Evolutionary conservation across 2,113 vertebrate genomes (phyloP).

Genomic region (Epinephelus moara): DNA sequence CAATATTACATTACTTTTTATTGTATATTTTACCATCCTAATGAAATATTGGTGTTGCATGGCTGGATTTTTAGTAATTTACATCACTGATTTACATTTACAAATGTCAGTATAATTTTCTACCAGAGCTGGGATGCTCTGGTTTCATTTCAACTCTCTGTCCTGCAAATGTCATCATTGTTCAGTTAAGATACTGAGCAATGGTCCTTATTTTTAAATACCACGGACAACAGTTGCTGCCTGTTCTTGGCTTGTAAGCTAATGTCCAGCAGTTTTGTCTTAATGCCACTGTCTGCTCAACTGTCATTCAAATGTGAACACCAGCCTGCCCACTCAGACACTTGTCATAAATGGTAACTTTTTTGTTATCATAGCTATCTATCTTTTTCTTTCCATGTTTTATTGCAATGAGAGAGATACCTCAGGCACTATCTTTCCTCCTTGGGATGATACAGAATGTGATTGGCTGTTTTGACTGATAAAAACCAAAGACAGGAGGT

Average conservation of each 20-base stretch:
- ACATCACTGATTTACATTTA: not conserved
- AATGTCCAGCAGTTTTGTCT: not conserved
- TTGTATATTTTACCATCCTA: too few species aligned
- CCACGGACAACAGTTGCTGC: not conserved
- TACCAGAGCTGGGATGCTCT: too few species aligned
- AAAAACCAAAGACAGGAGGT: constrained; percentile 45
- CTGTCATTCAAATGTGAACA: not conserved
- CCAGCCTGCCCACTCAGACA: too few species aligned
- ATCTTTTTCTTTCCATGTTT: not conserved
- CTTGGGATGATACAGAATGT: not conserved
- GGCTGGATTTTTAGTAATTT: not conserved
- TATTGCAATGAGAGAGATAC: not conserved
- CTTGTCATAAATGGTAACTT: too few species aligned
- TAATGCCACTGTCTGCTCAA: not conserved
- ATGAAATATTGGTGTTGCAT: not conserved
- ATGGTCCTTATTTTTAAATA: not conserved
- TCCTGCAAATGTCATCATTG: not conserved
- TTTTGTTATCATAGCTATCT: not conserved
- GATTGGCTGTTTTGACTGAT: constrained; percentile 32
- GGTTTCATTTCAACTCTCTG: not conserved
- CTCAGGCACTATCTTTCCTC: not conserved
- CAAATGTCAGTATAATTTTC: not conserved
- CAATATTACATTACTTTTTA: too few species aligned
- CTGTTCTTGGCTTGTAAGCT: not conserved
- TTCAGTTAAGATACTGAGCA: not conserved